Evolutionary conservation across 2,113 vertebrate genomes (phyloP).

Genomic region (Gavia stellata): DNA sequence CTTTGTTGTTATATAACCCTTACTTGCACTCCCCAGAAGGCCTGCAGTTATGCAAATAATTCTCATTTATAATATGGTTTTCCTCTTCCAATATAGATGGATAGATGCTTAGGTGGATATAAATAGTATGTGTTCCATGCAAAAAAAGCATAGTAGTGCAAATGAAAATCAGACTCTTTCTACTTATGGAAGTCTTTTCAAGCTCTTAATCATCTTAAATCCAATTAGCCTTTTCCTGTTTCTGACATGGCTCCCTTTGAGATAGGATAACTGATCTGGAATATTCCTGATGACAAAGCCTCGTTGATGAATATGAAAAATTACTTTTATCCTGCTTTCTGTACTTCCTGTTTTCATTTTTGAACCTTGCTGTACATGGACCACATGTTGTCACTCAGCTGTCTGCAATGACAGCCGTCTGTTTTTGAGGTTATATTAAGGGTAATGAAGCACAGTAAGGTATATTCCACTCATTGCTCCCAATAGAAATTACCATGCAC

Average conservation of each 20-base stretch:
- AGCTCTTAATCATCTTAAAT: conserved; percentile 56
- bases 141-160: not conserved
- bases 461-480: not conserved
- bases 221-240: conserved; percentile 56
- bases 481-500: not conserved
- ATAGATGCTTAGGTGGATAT: conserved; percentile 13
- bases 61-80: not conserved
- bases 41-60: not conserved
- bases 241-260: conserved; percentile 22
- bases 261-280: not conserved
- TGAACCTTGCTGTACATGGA: not conserved
- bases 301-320: not conserved
- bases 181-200: conserved; percentile 32
- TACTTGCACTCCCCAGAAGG: not conserved
- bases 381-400: not conserved
- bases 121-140: conserved; percentile 6
- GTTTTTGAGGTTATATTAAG: conserved; percentile 14
- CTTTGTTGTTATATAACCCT: not conserved
- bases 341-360: not conserved
- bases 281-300: not conserved
- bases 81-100: not conserved
- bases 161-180: conserved; percentile 36
- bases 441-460: conserved; percentile 17
- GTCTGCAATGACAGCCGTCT: not conserved
- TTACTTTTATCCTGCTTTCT: conserved; percentile 16